A percentile compares a stretch with the other conserved stretches of the same genome.
These are phyloP conservation scores for Dolichopus griseipennis DNA, from an alignment of 2,888 invertebrate genomes.

Conservation along the genomic window DNA sequence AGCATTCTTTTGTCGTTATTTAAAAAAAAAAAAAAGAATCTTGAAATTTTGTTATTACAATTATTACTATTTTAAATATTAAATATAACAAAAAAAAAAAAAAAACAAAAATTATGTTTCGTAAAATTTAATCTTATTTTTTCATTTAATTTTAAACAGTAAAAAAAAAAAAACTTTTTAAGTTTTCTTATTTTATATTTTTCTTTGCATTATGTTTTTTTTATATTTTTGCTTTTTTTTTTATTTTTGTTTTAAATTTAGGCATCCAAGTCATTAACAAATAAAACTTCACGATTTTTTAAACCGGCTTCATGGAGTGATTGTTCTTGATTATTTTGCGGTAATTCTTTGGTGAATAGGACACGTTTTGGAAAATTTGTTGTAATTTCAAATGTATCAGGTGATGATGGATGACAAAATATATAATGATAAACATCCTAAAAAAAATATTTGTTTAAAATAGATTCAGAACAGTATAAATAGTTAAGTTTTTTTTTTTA, in stretches of 20 bases:
- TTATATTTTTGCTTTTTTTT: neutral
- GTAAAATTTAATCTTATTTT: no score
- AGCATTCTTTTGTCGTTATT: no score
- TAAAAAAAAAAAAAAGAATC: no score
- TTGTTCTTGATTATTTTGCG: slow-evolving; percentile 34
- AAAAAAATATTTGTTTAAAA: slow-evolving; percentile 32
- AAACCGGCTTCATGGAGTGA: slow-evolving; percentile 72
- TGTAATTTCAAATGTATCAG: slow-evolving; percentile 88
- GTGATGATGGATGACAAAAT: slow-evolving; percentile 88
- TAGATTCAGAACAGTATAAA: neutral
- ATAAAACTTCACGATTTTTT: slow-evolving; percentile 82
- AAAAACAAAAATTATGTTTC: no score
- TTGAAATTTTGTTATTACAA: no score
- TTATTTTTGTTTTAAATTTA: slow-evolving; percentile 24
- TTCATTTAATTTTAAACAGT: no score
- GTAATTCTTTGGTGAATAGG: slow-evolving; percentile 48
- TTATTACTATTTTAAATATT: no score
- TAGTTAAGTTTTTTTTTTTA: slow-evolving; percentile 43
- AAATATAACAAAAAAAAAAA: no score
- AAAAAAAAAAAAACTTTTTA: no score
- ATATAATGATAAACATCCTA: slow-evolving; percentile 92
- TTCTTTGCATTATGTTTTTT: no score
- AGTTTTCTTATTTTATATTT: no score
- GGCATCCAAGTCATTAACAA: slow-evolving; percentile 89
- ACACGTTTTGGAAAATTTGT: slow-evolving; percentile 90